Base-by-base conservation (phyloP, 2,888 invertebrate genomes). In the Scaptomyza cyrtandrae region DNA sequence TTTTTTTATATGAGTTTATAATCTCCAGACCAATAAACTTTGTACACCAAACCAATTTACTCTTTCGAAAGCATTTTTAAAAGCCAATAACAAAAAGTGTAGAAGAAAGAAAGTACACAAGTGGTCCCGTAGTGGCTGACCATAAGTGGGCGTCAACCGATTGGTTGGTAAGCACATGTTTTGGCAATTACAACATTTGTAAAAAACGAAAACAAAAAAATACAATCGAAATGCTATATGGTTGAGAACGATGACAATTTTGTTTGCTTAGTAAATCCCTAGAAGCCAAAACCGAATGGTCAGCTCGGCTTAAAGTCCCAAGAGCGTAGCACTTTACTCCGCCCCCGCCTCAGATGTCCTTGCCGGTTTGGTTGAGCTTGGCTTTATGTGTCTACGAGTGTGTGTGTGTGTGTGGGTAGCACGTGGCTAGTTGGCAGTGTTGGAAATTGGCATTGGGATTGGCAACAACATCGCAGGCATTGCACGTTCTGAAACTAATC, bases 401-500 rank as follows among this genome's bases (percentile, higher is more conserved):
- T 33, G 43, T 53, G 52, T 55, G 6, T 37, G n/a, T 37, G 45
- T 24, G 61, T n/a, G 33, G 10, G 39, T 29, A 37, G 57, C 61
- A 61, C 60, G 68, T 72, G 46, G 56, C 35, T 39, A 45, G 60
- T 24, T 46, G 33, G 9, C 45, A 60, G 33, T 19, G 14, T 16
- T 14, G 31, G 48, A 7, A 19, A 29, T 14, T 46, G 45, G 27
- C n/a, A 27, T 45, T 45, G 7, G 7, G 48, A 31, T 48, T 48
- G 31, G 33, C 48, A 49, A 49, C 7, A 33, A 31, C 58, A 54
- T 59, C 27, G 71, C 76, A 89, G 89, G 82, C 85, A 71, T 13
- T 55, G 78, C 87, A 89, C 89, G 89, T 88, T 64, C 70, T 74
- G 68, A 71, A 85, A 76, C 89, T 88, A 88, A 88, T 89, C 87